Evolutionary conservation across 2,797 vertebrate species (phyloP), one percentile per base, ranked within the genome.

Genomic region (Halcyon leucocephala): DNA sequence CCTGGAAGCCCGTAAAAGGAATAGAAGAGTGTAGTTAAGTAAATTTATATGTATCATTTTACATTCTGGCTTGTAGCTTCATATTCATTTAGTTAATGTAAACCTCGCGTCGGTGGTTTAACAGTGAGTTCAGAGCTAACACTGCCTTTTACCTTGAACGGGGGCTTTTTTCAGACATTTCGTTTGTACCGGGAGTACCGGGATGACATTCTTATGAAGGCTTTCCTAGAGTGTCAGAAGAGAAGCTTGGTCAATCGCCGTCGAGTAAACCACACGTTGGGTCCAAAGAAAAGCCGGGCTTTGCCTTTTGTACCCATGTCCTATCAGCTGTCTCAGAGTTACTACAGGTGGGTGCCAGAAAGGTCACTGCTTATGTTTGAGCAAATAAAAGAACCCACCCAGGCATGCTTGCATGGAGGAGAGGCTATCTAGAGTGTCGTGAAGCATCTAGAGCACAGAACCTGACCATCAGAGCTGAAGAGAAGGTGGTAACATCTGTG

Each of bases 261-360:
- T 4, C 98, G 99, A 2, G 97, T 99, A 57, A 98, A 83, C 91
- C 98, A 98, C 90, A n/a, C 80, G 0, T 95, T 97, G 77, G 99
- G 98, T 9, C 99, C 99, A 1, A 99, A 99, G 98, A 99, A 99
- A 93, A 99, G 97, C 95, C 98, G 99, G 8, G 98, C 98, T 0
- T 93, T 99, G 92, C 99, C 99, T 92, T 99, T 99, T 15, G 98
- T 99, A 57, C 99, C 99, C 66, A 99, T 99, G 99, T 99, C 99
- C 78, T 99, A 98, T 97, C 99, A 99, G 96, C 97, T 99, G 42
- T 99, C 99, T 46, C 99, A 99, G 97, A 98, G 98, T 82, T 99
- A 99, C 97, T 99, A 99, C 98, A 99, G 98, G 99, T 99, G 83
- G 42, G 97, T 83, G 18, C 12, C 37, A 18, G 2, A 13, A 51